Evolutionary conservation across 2,888 invertebrate species (phyloP), one percentile per base, ranked within the genome.

Genomic region (Oligia fasciuncula): DNA sequence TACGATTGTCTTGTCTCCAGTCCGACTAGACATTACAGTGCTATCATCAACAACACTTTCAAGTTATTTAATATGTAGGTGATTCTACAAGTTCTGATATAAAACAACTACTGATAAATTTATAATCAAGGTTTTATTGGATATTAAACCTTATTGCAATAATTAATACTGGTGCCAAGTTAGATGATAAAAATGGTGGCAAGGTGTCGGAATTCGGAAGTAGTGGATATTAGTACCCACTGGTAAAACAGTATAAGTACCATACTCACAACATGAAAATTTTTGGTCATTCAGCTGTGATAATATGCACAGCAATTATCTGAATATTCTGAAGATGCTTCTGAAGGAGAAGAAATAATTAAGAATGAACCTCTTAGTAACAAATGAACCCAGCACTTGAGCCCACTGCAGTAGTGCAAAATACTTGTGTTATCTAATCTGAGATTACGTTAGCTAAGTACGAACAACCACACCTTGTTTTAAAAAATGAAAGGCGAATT

Each of bases 401-500:
- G 63, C 68, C 35, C 54, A 78, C 6, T 80, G 73, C 80, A 76
- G 69, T 76, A 46, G 57, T 79, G 69, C 76, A 73, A 73, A 89
- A 73, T 73, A 81, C 23, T 60, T 13, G 66, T 63, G 54, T 86
- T 88, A 89, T 89, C 89, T 89, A 73, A 89, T 89, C 84, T 73
- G 14, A 60, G 80, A 85, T 88, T 83, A 83, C 69, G 66, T 82
- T 80, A 83, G 80, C 70, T 73, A 78, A 75, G 84, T 86, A 73
- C 69, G 70, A 86, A 83, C 79, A 80, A 90, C 90, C 92, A 90
- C 91, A 87, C 93, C 92, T 91, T 73, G 79, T 71, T 85, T 80
- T 49, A 68, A 62, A 81, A 80, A 82, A 91, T 90, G 76, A 93
- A 92, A 91, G 74, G 66, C 88, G 69, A 82, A 80, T 90, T 89